Base-by-base conservation (phyloP, 2,888 invertebrate species). In the Eupeodes latifasciatus region DNA sequence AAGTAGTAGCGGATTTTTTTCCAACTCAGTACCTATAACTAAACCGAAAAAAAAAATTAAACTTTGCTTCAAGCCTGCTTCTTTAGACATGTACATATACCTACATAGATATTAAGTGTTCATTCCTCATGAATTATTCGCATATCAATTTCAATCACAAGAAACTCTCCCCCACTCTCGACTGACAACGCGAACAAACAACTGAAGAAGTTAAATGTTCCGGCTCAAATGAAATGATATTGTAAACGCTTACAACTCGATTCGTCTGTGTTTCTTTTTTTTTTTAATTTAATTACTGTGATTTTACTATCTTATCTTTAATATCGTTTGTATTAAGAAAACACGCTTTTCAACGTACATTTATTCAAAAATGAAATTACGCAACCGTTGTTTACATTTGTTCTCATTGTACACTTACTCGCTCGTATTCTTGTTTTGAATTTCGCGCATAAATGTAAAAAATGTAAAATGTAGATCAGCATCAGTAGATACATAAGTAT, bases 371-470 rank as follows among this genome's bases (percentile, higher is more conserved):
- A 27, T 27, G 0, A 27, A 12, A 36, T 85, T 81, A 78, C 67
- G 72, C 81, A 81, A 86, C 69, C 64, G 47, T 76, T 87, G 69
- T 76, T 83, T 80, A 82, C 77, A 74, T 82, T 27, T 53, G 69
- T 40, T 27, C 71, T 55, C 71, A 44, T 72, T 34, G 36, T 67
- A 74, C 19, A 19, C 71, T 53, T 47, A 27, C 27, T 27, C 27
- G 27, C 27, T 27, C 27, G 27, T 27, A 34, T 47, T 55, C 61
- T 49, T n/a, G 36, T 77, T 62, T 61, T 47, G 49, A 11, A 9
- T 76, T 71, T 76, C 64, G 55, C 67, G 62, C 61, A 62, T 51
- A 34, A 14, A 16, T 57, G 69, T 69, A 49, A 27, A 27, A 27
- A 27, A 27, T 27, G 27, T 27, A 27, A 27, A 44, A 71, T 72